Conservation (phyloP, 2,888 invertebrate species). For the Conomelus anceps region DNA sequence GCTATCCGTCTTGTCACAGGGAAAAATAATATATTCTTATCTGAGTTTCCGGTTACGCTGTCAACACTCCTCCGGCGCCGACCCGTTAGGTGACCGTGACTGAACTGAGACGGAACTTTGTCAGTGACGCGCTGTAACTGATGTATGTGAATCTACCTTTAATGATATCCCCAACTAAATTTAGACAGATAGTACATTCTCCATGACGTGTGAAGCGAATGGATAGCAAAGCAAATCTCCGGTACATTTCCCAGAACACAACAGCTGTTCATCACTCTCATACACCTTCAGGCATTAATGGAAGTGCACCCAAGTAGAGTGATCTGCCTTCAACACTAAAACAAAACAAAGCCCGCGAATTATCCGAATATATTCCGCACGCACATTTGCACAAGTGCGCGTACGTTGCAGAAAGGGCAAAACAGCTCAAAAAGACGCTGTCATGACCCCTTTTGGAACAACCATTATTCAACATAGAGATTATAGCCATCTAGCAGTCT, state of each 20-base stretch:
- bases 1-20: no score
- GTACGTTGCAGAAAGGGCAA: background rate
- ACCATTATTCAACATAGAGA: background rate
- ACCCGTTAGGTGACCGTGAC: no score
- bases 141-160: no score
- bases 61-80: no score
- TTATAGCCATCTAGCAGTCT: background rate
- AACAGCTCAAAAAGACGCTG: background rate
- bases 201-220: no score
- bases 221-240: no score
- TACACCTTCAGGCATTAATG: background rate
- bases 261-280: background rate
- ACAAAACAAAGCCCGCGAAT: background rate
- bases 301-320: background rate
- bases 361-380: background rate
- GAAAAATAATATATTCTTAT: no score
- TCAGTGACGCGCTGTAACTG: no score
- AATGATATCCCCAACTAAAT: no score
- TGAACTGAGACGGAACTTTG: no score
- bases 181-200: no score
- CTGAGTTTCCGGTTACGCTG: no score
- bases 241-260: background rate
- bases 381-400: background rate
- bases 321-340: background rate
- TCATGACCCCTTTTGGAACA: background rate